These are phyloP conservation scores for Syrmaticus mikado DNA, from an alignment of 2,113 vertebrate species.

Conservation along the genomic window DNA sequence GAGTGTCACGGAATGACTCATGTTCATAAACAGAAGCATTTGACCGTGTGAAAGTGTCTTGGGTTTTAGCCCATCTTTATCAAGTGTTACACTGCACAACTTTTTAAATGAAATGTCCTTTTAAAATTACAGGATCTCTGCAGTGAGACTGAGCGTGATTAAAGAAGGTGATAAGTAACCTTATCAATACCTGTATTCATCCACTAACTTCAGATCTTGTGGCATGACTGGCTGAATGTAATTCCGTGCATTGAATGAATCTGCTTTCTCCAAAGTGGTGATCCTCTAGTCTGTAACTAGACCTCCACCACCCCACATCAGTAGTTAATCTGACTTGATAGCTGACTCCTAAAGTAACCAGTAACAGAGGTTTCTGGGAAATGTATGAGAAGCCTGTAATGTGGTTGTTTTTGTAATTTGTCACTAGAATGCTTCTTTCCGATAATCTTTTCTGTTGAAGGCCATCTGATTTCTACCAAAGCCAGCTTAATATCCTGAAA, in stretches of 20 bases:
- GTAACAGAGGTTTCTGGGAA: background rate
- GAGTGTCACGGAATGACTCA: constrained; percentile 46
- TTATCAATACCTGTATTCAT: background rate
- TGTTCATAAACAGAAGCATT: constrained; percentile 24
- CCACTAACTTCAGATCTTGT: background rate
- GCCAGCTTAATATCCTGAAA: background rate
- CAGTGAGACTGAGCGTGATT: background rate
- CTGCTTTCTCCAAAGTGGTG: background rate
- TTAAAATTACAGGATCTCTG: background rate
- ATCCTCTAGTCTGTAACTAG: background rate
- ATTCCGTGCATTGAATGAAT: background rate
- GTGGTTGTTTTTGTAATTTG: accelerated
- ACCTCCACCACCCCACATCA: accelerated
- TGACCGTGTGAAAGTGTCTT: constrained; percentile 34
- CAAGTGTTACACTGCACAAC: constrained; percentile 25
- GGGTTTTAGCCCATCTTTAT: constrained; percentile 18
- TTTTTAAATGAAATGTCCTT: constrained; percentile 51
- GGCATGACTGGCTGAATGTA: background rate
- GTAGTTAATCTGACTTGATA: accelerated
- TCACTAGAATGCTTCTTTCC: background rate
- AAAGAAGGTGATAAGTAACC: constrained; percentile 2
- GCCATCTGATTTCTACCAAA: background rate
- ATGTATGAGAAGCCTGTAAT: accelerated
- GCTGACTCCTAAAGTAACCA: background rate
- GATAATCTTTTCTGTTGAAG: background rate